phyloP scores from a whole-genome alignment of 2,797 vertebrate species.

The Erpetoichthys calabaricus region DNA sequence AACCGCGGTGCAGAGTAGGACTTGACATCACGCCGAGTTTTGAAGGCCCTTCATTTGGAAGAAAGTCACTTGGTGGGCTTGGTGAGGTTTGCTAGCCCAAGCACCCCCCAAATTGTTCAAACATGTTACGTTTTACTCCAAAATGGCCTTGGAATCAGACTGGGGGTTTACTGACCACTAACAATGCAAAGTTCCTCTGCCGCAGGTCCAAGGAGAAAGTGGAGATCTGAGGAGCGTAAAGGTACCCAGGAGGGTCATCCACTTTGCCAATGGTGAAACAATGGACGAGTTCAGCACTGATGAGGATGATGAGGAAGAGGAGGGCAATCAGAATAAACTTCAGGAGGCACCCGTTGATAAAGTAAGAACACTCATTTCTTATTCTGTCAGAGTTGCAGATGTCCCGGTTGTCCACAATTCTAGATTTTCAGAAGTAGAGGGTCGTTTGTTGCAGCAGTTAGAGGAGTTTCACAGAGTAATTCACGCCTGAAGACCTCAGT shows the following conservation, averaged over 20 bases:
- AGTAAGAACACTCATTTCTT: constrained; percentile 19
- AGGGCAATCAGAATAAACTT: constrained; percentile 9
- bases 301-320: constrained; percentile 34
- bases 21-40: too few relatives aligned
- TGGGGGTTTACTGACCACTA: too few relatives aligned
- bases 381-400: neutral
- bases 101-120: too few relatives aligned
- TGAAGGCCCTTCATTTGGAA: too few relatives aligned
- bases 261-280: constrained; percentile 57
- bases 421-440: neutral
- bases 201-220: constrained; percentile 17
- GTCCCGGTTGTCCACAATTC: neutral
- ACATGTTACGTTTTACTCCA: too few relatives aligned
- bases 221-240: neutral
- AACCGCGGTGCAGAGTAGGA: too few relatives aligned
- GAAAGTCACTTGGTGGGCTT: too few relatives aligned
- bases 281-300: constrained; percentile 44
- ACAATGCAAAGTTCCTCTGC: too few relatives aligned
- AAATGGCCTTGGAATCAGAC: too few relatives aligned
- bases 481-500: too few relatives aligned
- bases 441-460: neutral
- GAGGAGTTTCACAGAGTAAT: too few relatives aligned
- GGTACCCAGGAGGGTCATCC: constrained; percentile 35
- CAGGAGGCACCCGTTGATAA: constrained; percentile 20
- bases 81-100: too few relatives aligned